Evolutionary conservation across 2,113 vertebrate genomes (phyloP), one percentile per base, ranked within the genome.

Genomic region (Dermatemys mawii): DNA sequence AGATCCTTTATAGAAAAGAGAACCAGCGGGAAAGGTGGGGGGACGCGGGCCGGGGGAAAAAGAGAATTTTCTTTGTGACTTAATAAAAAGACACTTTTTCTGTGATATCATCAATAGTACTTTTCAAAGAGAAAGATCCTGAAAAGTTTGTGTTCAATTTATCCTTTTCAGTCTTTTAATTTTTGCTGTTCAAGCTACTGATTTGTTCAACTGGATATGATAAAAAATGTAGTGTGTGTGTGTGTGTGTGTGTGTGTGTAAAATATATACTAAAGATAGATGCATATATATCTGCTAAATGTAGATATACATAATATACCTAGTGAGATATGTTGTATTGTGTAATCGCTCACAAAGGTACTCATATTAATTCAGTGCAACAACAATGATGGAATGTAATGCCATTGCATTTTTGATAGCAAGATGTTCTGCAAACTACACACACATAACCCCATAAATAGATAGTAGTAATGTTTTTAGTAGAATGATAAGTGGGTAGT

Each of bases 11-110:
- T 93, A 95, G 95, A 91, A 96, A 95, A 87, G 78, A 76, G 87
- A 94, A 86, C 89, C 76, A 27, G 88, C 75, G 51, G 19, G 51
- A 21, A 19, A 21, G 51, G 87, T 88, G 83, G 93, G 94, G 93
- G 79, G 94, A 97, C 93, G 95, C 94, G 54, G 54, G 54, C 1
- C 3, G 93, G 88, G 94, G 3, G 88, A 84, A 90, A 94, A 90
- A 95, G 97, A 92, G 92, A 86, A 83, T 97, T 96, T 96, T 96
- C 95, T 98, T 97, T 97, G 97, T 98, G 97, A 95, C 97, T 98
- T 97, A 94, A 93, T 95, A 93, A 93, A 90, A 93, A 93, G 90
- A 89, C 84, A 90, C 88, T 87, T 96, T 92, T 96, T 91, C 78
- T 93, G 81, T 32, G 55, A 93, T 93, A 85, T 46, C 85, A 41